Base-by-base conservation (phyloP, 92 coral and sea anemone genomes). In the Heteractis magnifica region DNA sequence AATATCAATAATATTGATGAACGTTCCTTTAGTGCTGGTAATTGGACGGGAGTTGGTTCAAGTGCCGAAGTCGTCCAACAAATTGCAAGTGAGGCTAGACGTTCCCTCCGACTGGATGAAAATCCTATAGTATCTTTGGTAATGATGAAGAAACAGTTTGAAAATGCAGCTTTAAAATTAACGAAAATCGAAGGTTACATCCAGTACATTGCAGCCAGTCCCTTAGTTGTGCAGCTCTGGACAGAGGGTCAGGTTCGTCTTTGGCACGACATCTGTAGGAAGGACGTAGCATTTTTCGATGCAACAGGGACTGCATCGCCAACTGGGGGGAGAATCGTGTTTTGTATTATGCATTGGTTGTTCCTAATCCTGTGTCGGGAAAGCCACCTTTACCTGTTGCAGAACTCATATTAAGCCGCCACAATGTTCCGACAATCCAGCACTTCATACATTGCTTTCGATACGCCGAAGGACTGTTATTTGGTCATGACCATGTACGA, bases 201-300 rank as follows among this genome's bases (percentile, higher is more conserved):
- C n/a, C 87, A 76, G 15, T 85, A 77, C 64, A 62, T 85, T 41
- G 88, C 83, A 14, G 78, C 75, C 9, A 80, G 44, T 55, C 91
- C 88, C 5, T 82, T 80, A 14, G 76, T 74, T 26, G 80, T 89
- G 3, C 92, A 89, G 50, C 80, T 89, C 64, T 85, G 89, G 89
- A 89, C 88, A n/a, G 92, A 85, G 59, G 86, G 88, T 52, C 89
- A 89, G 51, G 76, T 89, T 65, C 89, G 89, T 18, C 77, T 89
- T 56, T 89, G 92, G 92, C 92, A 89, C n/a, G 77, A 78, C 49
- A 18, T 82, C 12, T 89, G 91, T 55, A 26, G 70, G 0, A 75
- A 79, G 15, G 85, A 84, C 62, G 84, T 83, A 2, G 71, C 88
- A 41, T 88, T 83, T 49, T 50, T 88, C 1, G 91, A 83, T 62